Evolutionary conservation across 1,140 invertebrate genomes (phyloP), one percentile per base, ranked within the genome.

Genomic region (Plodia interpunctella): DNA sequence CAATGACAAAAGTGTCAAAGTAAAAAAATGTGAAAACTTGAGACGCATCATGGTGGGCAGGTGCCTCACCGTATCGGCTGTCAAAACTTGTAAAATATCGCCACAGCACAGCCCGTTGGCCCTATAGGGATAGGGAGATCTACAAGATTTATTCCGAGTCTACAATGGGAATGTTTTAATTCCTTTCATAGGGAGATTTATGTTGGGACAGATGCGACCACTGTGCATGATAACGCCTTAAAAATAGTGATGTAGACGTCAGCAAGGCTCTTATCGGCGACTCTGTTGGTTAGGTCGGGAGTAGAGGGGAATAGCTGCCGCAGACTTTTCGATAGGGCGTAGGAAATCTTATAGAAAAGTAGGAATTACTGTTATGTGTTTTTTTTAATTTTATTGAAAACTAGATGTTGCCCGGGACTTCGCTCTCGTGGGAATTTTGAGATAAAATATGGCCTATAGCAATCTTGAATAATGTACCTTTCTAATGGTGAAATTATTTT

Each of bases 11-110:
- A 44, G 15, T 5, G 38, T 61, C 60, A 56, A 44, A 44, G 38
- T 44, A 13, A 44, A 44, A 44, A 44, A 44, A 44, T 44, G 38
- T 44, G 38, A 44, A 44, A 44, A 15, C 15, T 44, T 15, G 11
- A 44, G 38, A 15, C 30, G 30, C 30, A 32, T 32, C 38, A 54
- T 25, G 15, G 52, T 38, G 63, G 55, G 66, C 67, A 73, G 69
- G 70, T 74, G 75, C 66, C 75, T 65, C 73, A 74, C 82, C 87
- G 78, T 90, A 88, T 86, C 83, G 83, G 70, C 87, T 90, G 90
- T 90, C 90, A 90, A 90, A 90, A 90, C 87, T 90, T 90, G 83
- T 90, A 88, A 90, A 90, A 90, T 90, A 90, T 90, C 80, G 87
- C 68, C 75, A 62, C 55, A 59, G 69, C 77, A 78, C 78, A n/a